phyloP scores from a whole-genome alignment of 2,797 vertebrate species.

The Synaphobranchus kaupii region DNA sequence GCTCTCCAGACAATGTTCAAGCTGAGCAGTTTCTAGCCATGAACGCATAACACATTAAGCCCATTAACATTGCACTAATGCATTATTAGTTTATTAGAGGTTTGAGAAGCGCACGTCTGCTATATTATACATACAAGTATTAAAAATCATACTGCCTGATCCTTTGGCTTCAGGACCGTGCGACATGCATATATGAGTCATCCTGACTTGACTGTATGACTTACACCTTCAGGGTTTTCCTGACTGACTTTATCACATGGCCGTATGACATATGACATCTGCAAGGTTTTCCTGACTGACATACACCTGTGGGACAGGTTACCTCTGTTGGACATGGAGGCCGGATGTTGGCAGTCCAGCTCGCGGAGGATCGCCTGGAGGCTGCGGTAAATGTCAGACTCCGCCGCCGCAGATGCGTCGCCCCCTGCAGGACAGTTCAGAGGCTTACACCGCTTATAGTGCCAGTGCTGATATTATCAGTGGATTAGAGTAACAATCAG shows the following conservation, averaged over 20 bases:
- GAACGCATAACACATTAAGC: neutral
- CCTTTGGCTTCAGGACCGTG: neutral
- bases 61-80: neutral
- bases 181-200: neutral
- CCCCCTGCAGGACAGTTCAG: slow-evolving; percentile 41
- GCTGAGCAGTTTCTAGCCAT: neutral
- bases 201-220: neutral
- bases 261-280: neutral
- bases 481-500: neutral
- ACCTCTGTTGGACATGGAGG: slow-evolving; percentile 79
- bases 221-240: neutral
- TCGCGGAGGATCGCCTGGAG: slow-evolving; percentile 81
- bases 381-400: slow-evolving; percentile 84
- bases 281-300: neutral
- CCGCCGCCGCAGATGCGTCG: slow-evolving; percentile 63
- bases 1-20: neutral
- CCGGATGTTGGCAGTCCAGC: slow-evolving; percentile 64
- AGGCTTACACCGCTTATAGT: neutral
- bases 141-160: neutral
- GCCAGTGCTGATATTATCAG: neutral
- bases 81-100: neutral
- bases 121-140: neutral
- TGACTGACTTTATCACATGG: too few relatives aligned
- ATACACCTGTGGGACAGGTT: slow-evolving; percentile 25
- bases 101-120: neutral